Base-by-base conservation (phyloP, 2,113 vertebrate species). In the Corvus hawaiiensis region DNA sequence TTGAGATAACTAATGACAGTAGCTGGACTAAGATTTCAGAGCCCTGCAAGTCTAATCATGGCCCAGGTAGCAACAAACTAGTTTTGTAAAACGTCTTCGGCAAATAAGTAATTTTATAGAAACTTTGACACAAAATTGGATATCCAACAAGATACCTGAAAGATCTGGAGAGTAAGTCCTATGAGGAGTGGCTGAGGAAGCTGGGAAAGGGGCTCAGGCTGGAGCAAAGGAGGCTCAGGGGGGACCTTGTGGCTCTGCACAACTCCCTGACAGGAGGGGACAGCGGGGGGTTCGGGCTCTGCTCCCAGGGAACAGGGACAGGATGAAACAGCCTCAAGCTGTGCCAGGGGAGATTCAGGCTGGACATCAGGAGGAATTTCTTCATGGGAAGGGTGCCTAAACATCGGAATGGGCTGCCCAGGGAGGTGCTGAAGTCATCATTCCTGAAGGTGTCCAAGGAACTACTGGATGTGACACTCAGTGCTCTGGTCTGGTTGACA, bases 311-410 rank as follows among this genome's bases (percentile, higher is more conserved):
- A 79, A 49, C n/a, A 71, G n/a, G 28, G n/a, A 41, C 19, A 55
- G 16, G 33, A 69, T 5, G 4, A 41, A 30, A 56, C 0, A 1
- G 16, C 4, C 24, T 41, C 11, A 1, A 1, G 16, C 1, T 56
- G 20, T 1, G 16, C 9, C 24, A 32, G 16, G 20, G 11, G 9
- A 87, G 30, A 26, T 1, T 30, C 26, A 63, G 13, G 20, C 1
- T 56, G 24, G 17, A 49, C 30, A 79, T 32, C 6, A 35, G 9
- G 24, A 72, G 13, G 20, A 79, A 63, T 55, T 63, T 63, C n/a
- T 21, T 21, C 20, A 26, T 18, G 16, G 20, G 41, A 48, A 30
- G 6, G 6, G 5, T 30, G 7, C 5, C 24, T 41, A 55, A 48
- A 11, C 6, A n/a, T 8, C 63, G n/a, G 30, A 72, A 56, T 35